Evolutionary conservation across 2,113 vertebrate species (phyloP), one percentile per base, ranked within the genome.

Genomic region (Zapus hudsonius): DNA sequence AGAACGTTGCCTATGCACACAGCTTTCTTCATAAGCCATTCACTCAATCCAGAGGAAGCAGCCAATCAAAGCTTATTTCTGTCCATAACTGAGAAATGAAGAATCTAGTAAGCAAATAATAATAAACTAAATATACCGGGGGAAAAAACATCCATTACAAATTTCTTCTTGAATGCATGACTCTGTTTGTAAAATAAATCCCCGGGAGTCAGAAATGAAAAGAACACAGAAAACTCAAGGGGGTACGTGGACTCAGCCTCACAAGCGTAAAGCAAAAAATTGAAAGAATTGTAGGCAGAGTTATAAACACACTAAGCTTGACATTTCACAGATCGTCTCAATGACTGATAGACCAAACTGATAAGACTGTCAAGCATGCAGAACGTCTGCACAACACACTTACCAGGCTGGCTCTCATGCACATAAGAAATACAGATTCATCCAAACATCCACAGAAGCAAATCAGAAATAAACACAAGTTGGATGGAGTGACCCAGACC

Each of bases 211-310:
- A 66, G 83, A 87, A 84, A 61, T 7, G 57, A 87, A 87, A 59
- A 88, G 72, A 67, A 94, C 74, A 47, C 33, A 3, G 66, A 89
- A 84, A 70, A 87, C 22, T 86, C 44, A 81, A 91, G 75, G 89
- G 36, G 42, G 52, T 36, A 44, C 63, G 22, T 47, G 52, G 72
- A 57, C 38, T 73, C 44, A 15, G 47, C 8, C 16, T 81, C 38
- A 33, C 40, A 59, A 36, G 11, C 10, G n/a, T 19, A 33, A 44
- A 74, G 63, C 15, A 7, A 84, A 52, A 33, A 82, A 11, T 0
- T 2, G 57, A 76, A 78, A 17, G 74, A 66, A 16, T 38, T 42
- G 19, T 5, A 42, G 38, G 6, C 57, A 36, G 25, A 42, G 17
- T 59, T 38, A 52, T 0, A 29, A 84, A 66, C 10, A 27, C 63